These are phyloP conservation scores for Pachyuromys duprasi DNA, from an alignment of 2,797 vertebrate species.

Conservation along the genomic window DNA sequence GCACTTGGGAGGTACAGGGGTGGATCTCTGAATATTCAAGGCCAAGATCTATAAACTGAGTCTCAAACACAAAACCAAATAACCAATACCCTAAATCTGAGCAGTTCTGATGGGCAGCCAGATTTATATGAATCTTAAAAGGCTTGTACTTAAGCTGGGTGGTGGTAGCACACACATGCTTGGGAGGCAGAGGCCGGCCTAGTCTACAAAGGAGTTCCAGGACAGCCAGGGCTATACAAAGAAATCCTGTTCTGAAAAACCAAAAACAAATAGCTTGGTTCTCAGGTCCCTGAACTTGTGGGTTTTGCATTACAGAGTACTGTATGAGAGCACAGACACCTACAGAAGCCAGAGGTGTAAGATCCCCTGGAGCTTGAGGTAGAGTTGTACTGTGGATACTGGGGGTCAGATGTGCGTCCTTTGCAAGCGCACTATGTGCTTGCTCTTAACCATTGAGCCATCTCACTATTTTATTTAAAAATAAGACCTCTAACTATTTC, in stretches of 20 bases:
- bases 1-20: neutral
- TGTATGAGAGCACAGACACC: neutral
- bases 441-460: neutral
- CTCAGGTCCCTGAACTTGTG: constrained; percentile 27
- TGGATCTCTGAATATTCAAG: neutral
- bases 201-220: neutral
- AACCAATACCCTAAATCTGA: neutral
- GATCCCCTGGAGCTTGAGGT: neutral
- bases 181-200: neutral
- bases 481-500: constrained; percentile 31
- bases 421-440: neutral
- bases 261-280: neutral
- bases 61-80: neutral
- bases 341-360: neutral
- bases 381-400: neutral
- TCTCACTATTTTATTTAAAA: neutral
- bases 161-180: neutral
- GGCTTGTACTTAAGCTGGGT: neutral
- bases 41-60: neutral
- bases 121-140: constrained; percentile 49
- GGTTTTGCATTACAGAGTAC: constrained; percentile 13
- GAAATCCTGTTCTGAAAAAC: neutral
- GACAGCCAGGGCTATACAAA: neutral
- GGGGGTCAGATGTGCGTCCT: neutral
- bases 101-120: constrained; percentile 45